Base-by-base conservation (phyloP, 2,113 vertebrate species). In the Thamnophis sirtalis region DNA sequence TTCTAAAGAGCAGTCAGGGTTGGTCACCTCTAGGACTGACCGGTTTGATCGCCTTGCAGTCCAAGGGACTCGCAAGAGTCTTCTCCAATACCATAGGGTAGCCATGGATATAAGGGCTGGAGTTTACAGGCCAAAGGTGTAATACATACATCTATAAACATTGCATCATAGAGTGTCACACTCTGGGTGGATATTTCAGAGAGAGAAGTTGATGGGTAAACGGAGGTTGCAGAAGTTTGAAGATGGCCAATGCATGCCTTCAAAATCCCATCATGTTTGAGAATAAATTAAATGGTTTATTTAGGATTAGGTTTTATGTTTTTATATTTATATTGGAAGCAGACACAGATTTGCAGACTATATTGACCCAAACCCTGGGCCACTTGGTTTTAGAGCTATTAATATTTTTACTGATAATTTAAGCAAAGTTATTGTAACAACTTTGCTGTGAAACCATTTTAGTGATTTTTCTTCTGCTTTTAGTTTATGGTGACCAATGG, bases 401-500 rank as follows among this genome's bases (percentile, higher is more conserved):
- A 17, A 19, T 87, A 26, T 49, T 38, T n/a, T 60, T 60, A 60
- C 58, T 60, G 9, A 60, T 60, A 26, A 26, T 60, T 60, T 26
- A 60, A 26, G 9, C 24, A 60, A 60, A 60, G 24, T 68, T 68
- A 88, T 85, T 87, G 1, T 43, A 53, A 8, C 50, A 19, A 93
- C 86, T 53, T 68, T 28, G 28, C 2, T 89, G 87, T 19, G 21
- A 91, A 96, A 94, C 8, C 49, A 26, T 49, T 84, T 22, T 56
- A 33, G 50, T 84, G 56, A 53, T 55, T 38, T 84, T 53, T 19
- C 28, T 49, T 2, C 48, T 85, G 11, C 22, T 48, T 84, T 92
- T 88, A 90, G 92, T 95, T 95, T 94, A 95, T 94, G 92, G 92
- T 94, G 94, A 91, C 86, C 94, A 92, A 92, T 95, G 91, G 84